Conservation (phyloP, 2,888 invertebrate genomes). For the Lydus trimaculatus region DNA sequence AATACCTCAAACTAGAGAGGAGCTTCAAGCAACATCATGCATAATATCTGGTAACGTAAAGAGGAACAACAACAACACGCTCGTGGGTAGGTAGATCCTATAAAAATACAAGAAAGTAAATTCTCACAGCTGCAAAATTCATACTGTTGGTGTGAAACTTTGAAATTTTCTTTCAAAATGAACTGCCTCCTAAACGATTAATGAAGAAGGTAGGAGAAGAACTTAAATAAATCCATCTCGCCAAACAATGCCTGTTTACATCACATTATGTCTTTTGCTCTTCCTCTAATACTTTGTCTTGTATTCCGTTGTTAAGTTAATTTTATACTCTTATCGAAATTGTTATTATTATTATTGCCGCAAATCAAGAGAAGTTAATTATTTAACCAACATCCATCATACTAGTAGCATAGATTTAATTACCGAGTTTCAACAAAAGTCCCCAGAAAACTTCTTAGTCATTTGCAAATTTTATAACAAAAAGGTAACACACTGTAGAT, state of each 20-base stretch:
- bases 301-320: not conserved
- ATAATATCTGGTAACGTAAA: not conserved
- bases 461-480: too few species aligned
- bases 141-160: not conserved
- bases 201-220: not conserved
- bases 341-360: not conserved
- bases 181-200: not conserved
- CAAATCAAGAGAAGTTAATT: not conserved
- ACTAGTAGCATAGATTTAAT: too few species aligned
- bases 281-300: conserved; percentile 24
- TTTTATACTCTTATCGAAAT: not conserved
- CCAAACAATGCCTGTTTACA: conserved; percentile 42
- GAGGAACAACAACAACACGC: not conserved
- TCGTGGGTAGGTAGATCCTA: not conserved
- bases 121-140: not conserved
- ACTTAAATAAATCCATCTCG: conserved; percentile 30
- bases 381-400: not conserved
- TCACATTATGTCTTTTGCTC: conserved; percentile 40
- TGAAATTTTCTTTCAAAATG: not conserved
- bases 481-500: too few species aligned
- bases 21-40: not conserved
- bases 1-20: not conserved
- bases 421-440: too few species aligned
- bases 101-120: too few species aligned
- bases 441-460: too few species aligned